Percentiles rank a stretch among this genome's conserved stretches.
These are phyloP conservation scores for Actinia equina DNA, from an alignment of 64 coral and sea anemone species.

Conservation along the genomic window DNA sequence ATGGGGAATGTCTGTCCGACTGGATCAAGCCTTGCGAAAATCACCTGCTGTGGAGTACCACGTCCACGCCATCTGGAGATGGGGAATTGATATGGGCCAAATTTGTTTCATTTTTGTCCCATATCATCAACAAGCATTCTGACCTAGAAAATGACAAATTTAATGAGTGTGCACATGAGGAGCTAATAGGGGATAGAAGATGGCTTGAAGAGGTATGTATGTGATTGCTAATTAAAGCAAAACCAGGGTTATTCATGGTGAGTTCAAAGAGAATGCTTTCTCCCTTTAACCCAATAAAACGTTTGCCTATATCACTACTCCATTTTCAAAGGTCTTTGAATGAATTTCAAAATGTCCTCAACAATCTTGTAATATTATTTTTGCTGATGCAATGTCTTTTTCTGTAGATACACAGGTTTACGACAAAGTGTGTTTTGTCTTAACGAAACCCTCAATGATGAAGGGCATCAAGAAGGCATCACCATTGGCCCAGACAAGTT, in stretches of 20 bases:
- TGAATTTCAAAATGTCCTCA: no score
- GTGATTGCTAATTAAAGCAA: not conserved
- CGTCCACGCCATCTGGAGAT: constrained; percentile 2
- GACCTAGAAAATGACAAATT: not conserved
- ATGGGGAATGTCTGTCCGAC: not conserved
- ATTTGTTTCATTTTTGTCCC: constrained; percentile 11
- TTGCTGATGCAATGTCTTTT: not conserved
- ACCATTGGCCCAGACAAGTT: no score
- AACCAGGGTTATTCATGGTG: not conserved
- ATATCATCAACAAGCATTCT: not conserved
- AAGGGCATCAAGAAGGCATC: no score
- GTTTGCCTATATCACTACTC: not conserved
- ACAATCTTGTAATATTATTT: no score
- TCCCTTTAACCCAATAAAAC: not conserved
- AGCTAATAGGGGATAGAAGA: not conserved
- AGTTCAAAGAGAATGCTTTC: no score
- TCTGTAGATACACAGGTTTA: constrained; percentile 20
- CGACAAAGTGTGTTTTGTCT: constrained; percentile 17
- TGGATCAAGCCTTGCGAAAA: constrained; percentile 25
- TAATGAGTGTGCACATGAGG: constrained; percentile 17
- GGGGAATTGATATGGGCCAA: constrained; percentile 25
- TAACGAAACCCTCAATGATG: no score
- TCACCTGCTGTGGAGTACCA: constrained; percentile 10
- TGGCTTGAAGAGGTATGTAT: constrained; percentile 22
- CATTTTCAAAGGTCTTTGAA: no score